Conservation (phyloP, 2,888 invertebrate species). For the Lochmaea crataegi region DNA sequence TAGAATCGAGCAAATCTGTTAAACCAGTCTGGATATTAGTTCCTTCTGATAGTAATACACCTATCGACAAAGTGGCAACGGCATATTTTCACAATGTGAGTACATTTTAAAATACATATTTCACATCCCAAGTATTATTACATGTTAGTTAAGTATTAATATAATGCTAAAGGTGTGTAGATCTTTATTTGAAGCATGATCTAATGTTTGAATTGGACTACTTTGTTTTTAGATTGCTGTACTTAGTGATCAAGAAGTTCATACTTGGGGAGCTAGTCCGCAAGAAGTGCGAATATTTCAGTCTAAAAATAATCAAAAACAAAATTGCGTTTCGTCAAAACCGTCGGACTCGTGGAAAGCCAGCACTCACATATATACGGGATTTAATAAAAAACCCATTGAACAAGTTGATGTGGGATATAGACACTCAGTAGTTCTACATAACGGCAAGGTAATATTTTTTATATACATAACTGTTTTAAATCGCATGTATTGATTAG, state of each 20-base stretch:
- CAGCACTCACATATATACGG: slow-evolving; percentile 61
- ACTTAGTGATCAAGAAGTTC: slow-evolving; percentile 73
- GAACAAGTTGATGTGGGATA: slow-evolving; percentile 75
- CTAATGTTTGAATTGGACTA: neutral
- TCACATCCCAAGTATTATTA: neutral
- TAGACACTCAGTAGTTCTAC: slow-evolving; percentile 75
- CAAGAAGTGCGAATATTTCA: slow-evolving; percentile 77
- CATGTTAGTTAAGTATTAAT: neutral
- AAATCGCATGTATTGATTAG: no score
- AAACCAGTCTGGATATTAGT: slow-evolving; percentile 69
- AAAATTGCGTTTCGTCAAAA: slow-evolving; percentile 42
- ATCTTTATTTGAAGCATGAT: neutral
- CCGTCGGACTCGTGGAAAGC: slow-evolving; percentile 59
- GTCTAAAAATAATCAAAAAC: slow-evolving; percentile 56
- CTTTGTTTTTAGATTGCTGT: slow-evolving; percentile 72
- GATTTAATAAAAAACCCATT: slow-evolving; percentile 52
- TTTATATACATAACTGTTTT: neutral
- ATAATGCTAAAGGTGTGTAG: no score
- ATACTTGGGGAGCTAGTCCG: slow-evolving; percentile 83
- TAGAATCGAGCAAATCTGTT: slow-evolving; percentile 71
- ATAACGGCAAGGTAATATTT: slow-evolving; percentile 54
- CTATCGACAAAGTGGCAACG: slow-evolving; percentile 70
- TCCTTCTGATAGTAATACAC: slow-evolving; percentile 63
- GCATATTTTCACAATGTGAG: slow-evolving; percentile 84
- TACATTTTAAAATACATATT: slow-evolving; percentile 35